Evolutionary conservation across 2,888 invertebrate species (phyloP), one percentile per base, ranked within the genome.

Genomic region (Ormyrus thymus): DNA sequence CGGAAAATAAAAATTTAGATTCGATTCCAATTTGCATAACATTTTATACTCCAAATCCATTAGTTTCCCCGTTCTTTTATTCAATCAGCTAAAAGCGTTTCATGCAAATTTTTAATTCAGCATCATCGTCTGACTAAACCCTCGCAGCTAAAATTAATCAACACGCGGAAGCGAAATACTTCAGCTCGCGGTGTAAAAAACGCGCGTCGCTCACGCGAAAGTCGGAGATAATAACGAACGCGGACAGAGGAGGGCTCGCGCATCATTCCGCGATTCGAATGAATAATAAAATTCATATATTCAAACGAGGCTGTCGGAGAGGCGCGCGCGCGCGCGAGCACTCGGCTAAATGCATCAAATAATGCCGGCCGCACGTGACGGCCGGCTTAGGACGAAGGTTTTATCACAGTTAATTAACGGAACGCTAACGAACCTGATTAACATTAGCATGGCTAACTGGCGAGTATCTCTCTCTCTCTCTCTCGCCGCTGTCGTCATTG

Each of bases 351-450:
- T 68, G 45, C 68, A 55, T 55, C 55, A 68, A 68, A 68, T 45
- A 46, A 68, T 45, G 43, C 53, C 46, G 45, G 15, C 15, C 51
- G 11, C 56, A 46, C 11, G 62, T 56, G 56, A 48, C 46, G 51
- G 2, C 15, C 62, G 51, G 75, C 75, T 76, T 76, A 69, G 61
- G 29, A 56, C 83, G 78, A 82, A 82, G 84, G 84, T 84, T 85
- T 82, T 76, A 80, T 79, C 61, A 64, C 78, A 79, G 82, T 84
- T 84, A 84, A 85, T 85, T 84, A 84, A 85, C 82, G 81, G 73
- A 62, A 76, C 76, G 78, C 82, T 84, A 83, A 85, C 81, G 84
- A 84, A 84, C 83, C 83, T 83, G 84, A 86, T 86, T 83, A 83
- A 80, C 81, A 83, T 85, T 83, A 83, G 83, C 82, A 82, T 82